These are phyloP conservation scores for Hedya salicella DNA, from an alignment of 2,888 invertebrate species.

Conservation along the genomic window DNA sequence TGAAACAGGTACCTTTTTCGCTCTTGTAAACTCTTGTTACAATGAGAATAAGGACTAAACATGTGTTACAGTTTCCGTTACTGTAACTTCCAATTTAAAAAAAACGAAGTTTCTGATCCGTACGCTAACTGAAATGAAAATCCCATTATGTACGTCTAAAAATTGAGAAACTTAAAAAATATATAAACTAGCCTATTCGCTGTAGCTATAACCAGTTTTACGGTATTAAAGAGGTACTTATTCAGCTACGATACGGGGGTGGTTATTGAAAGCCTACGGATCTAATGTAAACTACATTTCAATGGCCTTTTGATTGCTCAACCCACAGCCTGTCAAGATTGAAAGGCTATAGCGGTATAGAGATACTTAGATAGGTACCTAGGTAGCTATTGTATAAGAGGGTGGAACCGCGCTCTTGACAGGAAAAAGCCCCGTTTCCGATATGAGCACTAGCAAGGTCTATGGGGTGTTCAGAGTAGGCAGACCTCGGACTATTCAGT, in stretches of 20 bases:
- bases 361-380: background rate
- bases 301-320: slow-evolving; percentile 16
- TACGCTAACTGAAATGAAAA: no score
- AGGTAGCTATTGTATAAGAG: slow-evolving; percentile 5
- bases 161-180: no score
- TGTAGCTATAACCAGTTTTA: background rate
- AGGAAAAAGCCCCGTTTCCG: slow-evolving; percentile 34
- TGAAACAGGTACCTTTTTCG: no score
- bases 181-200: background rate
- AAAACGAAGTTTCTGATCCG: no score
- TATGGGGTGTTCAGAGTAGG: background rate
- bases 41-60: no score
- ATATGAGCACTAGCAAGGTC: slow-evolving; percentile 6
- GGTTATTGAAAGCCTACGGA: slow-evolving; percentile 9
- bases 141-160: no score
- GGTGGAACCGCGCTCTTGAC: slow-evolving; percentile 22
- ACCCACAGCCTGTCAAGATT: slow-evolving; percentile 26
- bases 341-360: slow-evolving; percentile 9
- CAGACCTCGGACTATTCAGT: background rate
- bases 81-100: no score
- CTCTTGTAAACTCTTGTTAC: no score
- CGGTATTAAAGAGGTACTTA: background rate
- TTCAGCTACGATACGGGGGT: slow-evolving; percentile 12
- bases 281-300: slow-evolving; percentile 25
- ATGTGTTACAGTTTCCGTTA: no score